Conservation (phyloP, 2,797 vertebrate genomes). For the Gallirallus australis region DNA sequence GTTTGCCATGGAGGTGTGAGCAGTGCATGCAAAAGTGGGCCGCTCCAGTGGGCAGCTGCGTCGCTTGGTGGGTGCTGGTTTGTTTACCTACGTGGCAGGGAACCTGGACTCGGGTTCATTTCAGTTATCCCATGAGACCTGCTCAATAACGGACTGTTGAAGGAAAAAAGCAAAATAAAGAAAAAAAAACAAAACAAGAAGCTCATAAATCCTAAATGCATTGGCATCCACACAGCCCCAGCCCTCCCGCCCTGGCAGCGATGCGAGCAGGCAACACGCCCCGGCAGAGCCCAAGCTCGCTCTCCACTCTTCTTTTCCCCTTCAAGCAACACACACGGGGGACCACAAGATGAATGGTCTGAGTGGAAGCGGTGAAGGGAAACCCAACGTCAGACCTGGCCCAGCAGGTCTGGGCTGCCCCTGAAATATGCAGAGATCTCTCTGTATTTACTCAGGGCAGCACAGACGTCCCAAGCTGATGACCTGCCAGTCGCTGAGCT, state of each 20-base stretch:
- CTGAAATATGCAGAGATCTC: neutral
- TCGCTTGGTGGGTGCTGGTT: conserved; percentile 39
- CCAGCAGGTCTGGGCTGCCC: neutral
- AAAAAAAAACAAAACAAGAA: conserved; percentile 62
- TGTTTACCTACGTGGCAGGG: conserved; percentile 91
- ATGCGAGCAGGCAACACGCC: neutral
- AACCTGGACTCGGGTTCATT: conserved; percentile 85
- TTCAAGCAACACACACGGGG: neutral
- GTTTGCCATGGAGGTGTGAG: conserved; percentile 69
- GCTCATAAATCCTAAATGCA: conserved; percentile 73
- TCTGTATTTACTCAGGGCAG: neutral
- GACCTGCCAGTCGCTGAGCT: neutral
- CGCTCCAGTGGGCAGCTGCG: conserved; percentile 23
- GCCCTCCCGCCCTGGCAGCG: neutral
- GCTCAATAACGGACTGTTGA: conserved; percentile 96
- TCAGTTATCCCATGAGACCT: conserved; percentile 98
- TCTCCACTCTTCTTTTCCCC: neutral
- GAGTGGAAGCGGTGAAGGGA: conserved; percentile 14
- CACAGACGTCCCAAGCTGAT: neutral
- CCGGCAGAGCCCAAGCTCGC: neutral
- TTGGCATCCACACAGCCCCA: neutral
- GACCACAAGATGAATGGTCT: neutral
- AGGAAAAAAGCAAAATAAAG: conserved; percentile 84
- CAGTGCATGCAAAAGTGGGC: conserved; percentile 77
- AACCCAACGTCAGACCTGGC: neutral